Evolutionary conservation across 35 echinoderm and acorn worm genomes (phyloP).

Genomic region (Nesometra sesokonis): DNA sequence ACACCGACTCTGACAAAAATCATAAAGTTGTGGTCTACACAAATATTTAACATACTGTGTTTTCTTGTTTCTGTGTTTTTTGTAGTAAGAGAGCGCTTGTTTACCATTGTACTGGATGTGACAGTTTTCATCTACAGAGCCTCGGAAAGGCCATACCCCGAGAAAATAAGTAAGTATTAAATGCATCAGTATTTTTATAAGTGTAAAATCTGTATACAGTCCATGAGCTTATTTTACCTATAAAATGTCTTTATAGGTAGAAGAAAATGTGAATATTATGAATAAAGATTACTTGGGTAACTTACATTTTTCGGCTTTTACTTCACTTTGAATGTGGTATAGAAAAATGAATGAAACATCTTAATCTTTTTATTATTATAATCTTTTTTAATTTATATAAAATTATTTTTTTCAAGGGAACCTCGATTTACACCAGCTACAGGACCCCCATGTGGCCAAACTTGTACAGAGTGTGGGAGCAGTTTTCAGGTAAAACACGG

Average conservation of each 20-base stretch:
- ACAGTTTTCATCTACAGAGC: conserved; percentile 75
- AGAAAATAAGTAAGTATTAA: conserved; percentile 18
- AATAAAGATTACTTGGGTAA: neutral
- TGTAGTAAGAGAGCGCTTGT: conserved; percentile 69
- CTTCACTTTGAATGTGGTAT: no score
- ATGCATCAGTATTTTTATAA: neutral
- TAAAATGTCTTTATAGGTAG: no score
- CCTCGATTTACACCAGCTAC: conserved; percentile 45
- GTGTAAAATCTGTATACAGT: neutral
- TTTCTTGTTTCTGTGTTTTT: neutral
- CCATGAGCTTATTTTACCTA: neutral
- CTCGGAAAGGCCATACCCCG: conserved; percentile 40
- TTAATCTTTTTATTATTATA: neutral
- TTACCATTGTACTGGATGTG: conserved; percentile 75
- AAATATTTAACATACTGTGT: no score
- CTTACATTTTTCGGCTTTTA: no score
- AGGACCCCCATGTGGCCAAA: conserved; percentile 57
- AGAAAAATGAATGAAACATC: neutral
- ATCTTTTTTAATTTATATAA: conserved; percentile 10
- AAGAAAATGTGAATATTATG: no score
- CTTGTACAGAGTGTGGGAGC: conserved; percentile 72
- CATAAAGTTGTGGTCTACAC: no score
- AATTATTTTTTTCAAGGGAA: conserved; percentile 19
- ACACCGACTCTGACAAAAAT: no score
- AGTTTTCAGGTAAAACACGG: conserved; percentile 56